Base-by-base conservation (phyloP, 2,888 invertebrate species). In the Hemaris fuciformis region DNA sequence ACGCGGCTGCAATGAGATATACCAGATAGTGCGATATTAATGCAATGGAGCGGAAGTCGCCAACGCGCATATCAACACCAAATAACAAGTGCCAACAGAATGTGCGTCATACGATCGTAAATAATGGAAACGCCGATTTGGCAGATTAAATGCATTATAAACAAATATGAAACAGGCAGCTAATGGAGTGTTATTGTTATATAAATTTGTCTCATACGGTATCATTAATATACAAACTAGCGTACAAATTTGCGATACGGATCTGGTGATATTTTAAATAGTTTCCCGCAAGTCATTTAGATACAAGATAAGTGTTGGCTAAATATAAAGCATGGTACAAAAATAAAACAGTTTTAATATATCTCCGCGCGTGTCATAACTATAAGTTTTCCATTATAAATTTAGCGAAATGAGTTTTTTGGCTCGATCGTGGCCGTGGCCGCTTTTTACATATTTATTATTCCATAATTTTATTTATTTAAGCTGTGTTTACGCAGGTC, bases 1-100 rank as follows among this genome's bases (percentile, higher is more conserved):
- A 53, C 48, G 48, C 25, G 48, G 48, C 15, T 27, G 27, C 48
- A 53, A 53, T 27, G 15, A 53, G 48, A 53, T 53, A 48, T 48
- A 53, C n/a, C 22, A 27, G 27, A 53, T 48, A 7, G 25, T 25
- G 25, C 15, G 18, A 25, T 53, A 53, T 27, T 27, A 31, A 18
- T 27, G 27, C 27, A 53, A 15, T 8, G 27, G 27, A 53, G 53
- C 48, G 48, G 48, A 53, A 53, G 48, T 27, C 3, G 15, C 27
- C 48, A 53, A 15, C 27, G 27, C 48, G 48, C 27, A 27, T 53
- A 27, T 53, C 27, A 53, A 53, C 18, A 53, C 27, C 18, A 53
- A 53, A 53, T 53, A 27, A 27, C 48, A 27, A 53, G 48, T 53
- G 27, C 48, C 48, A 53, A 53, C 48, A 15, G 22, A 27, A 53